These are phyloP conservation scores for Homarus gammarus DNA, from an alignment of 2,888 invertebrate genomes.

Conservation along the genomic window DNA sequence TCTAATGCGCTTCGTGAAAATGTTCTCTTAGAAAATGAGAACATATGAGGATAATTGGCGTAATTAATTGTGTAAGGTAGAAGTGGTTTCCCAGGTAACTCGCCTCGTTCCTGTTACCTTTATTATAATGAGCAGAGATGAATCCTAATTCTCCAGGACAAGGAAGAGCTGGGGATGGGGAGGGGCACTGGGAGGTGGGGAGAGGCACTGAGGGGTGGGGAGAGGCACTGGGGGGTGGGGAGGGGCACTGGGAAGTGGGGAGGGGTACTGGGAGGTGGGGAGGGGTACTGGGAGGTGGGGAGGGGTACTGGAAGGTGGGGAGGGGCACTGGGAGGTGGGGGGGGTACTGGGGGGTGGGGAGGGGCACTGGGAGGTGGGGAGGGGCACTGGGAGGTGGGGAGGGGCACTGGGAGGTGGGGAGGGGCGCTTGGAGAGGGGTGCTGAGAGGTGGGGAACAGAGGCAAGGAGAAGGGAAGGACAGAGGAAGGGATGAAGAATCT, in stretches of 20 bases:
- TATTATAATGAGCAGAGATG: constrained; percentile 4
- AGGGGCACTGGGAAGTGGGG: background rate
- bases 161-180: background rate
- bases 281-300: background rate
- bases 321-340: background rate
- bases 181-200: background rate
- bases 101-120: background rate
- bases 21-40: background rate
- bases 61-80: constrained; percentile 18
- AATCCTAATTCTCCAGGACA: background rate
- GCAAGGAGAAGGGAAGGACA: background rate
- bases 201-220: background rate
- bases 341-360: too few species aligned
- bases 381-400: too few species aligned
- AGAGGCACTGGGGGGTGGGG: background rate
- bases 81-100: background rate
- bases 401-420: background rate
- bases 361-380: too few species aligned
- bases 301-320: background rate
- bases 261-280: too few species aligned
- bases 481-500: background rate
- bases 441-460: background rate
- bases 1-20: constrained; percentile 14
- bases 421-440: background rate
- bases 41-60: constrained; percentile 36